Evolutionary conservation across 2,113 vertebrate genomes (phyloP).

Genomic region (Hemiprocne comata): DNA sequence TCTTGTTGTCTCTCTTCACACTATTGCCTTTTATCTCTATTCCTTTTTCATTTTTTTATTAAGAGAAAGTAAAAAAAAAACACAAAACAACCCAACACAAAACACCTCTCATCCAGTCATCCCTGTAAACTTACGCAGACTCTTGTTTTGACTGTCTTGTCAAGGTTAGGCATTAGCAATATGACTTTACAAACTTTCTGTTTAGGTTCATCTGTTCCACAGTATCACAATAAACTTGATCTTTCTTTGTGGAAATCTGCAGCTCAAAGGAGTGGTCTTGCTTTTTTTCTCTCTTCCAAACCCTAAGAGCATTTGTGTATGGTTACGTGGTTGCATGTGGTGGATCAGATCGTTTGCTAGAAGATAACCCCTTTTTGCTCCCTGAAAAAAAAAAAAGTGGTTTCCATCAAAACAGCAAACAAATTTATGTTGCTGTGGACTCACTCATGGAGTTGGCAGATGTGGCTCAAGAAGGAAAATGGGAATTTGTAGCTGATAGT

Average conservation of each 20-base stretch:
- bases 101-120: not conserved
- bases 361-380: not conserved
- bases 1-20: not conserved
- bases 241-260: not conserved
- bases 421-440: not conserved
- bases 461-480: not conserved
- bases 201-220: not conserved
- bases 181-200: not conserved
- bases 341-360: not conserved
- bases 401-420: not conserved
- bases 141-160: not conserved
- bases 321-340: not conserved
- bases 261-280: not conserved
- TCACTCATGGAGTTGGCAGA: not conserved
- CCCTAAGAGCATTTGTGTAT: not conserved
- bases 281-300: not conserved
- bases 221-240: not conserved
- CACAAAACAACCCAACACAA: not conserved
- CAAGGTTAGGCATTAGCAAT: not conserved
- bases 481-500: rapidly evolving
- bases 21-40: not conserved
- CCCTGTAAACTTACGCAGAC: not conserved
- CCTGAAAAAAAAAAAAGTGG: not conserved
- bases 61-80: not conserved
- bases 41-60: not conserved